Evolutionary conservation across 2,113 vertebrate genomes (phyloP), one percentile per base, ranked within the genome.

Genomic region (Entelurus aequoreus): DNA sequence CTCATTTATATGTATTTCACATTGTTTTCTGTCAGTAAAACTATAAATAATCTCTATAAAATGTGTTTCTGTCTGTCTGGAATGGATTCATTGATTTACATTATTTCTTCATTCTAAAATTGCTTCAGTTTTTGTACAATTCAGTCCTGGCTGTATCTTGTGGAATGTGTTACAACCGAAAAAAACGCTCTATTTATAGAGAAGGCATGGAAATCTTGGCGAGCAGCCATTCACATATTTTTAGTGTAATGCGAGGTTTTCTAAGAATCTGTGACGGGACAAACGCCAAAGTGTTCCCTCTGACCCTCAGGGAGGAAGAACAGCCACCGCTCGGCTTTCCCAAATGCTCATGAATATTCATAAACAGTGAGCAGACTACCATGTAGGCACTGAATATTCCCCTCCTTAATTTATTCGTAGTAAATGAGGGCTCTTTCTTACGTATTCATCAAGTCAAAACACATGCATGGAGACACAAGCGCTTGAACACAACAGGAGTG

Each of bases 291-390:
- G 42, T 28, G 8, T 52, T 71, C 50, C 37, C 55, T 69, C 52
- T 69, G 19, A 55, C 55, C 77, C 62, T 37, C 35, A 71, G 64
- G 63, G 19, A 56, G 40, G 21, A 51, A 53, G 46, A 62, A 6
- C 0, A 48, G 48, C 54, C 52, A 7, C 56, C 3, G 58, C 72
- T 60, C 21, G 5, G 63, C 63, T 69, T 58, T 56, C 47, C 54
- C 46, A 56, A 56, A 47, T 49, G 38, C 9, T 48, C 54, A 71
- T 77, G 11, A 60, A 65, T 71, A 81, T 82, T 69, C 69, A 80
- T 40, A 40, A 54, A 5, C 15, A 11, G 60, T 62, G 62, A 44
- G 48, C 1, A 35, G 28, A 21, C 38, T 52, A 55, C 16, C 6
- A 48, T 60, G 38, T 13, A 55, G 48, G 5, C 6, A 63, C 44